phyloP scores from a whole-genome alignment of 1,140 invertebrate species.

The Ceratitis capitata region DNA sequence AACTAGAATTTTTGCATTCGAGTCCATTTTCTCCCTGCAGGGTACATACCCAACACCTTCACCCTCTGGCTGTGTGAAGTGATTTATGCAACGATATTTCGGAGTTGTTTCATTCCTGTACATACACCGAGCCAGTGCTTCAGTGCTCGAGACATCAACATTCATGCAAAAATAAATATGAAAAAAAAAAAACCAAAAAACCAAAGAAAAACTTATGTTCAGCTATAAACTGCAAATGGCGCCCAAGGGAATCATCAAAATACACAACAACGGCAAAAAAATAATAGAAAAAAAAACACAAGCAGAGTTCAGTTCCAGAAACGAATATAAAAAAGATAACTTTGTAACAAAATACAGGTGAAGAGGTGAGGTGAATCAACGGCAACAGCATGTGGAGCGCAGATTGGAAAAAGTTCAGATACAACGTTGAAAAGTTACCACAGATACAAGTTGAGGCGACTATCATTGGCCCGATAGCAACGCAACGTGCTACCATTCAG shows the following conservation, averaged over 20 bases:
- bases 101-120: not conserved
- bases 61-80: not conserved
- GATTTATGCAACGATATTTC: not conserved
- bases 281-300: not conserved
- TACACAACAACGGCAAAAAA: not conserved
- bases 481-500: not conserved
- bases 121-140: not conserved
- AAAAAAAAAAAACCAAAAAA: not conserved
- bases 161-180: not conserved
- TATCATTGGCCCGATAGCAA: not conserved
- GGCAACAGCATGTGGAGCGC: not conserved
- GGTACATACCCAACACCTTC: too few species aligned
- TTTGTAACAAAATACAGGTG: not conserved
- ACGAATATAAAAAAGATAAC: not conserved
- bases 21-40: too few species aligned
- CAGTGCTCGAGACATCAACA: not conserved
- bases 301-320: not conserved
- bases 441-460: not conserved
- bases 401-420: not conserved
- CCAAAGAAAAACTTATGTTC: constrained; percentile 12
- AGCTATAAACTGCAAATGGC: constrained; percentile 61
- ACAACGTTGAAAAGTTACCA: constrained; percentile 1
- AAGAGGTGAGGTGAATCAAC: not conserved
- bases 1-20: too few species aligned
- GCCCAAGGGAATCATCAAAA: constrained; percentile 50